Evolutionary conservation across 37 sponge, comb jelly and placozoan genomes (phyloP), one percentile per base, ranked within the genome.

Genomic region (Beroe forskalii): DNA sequence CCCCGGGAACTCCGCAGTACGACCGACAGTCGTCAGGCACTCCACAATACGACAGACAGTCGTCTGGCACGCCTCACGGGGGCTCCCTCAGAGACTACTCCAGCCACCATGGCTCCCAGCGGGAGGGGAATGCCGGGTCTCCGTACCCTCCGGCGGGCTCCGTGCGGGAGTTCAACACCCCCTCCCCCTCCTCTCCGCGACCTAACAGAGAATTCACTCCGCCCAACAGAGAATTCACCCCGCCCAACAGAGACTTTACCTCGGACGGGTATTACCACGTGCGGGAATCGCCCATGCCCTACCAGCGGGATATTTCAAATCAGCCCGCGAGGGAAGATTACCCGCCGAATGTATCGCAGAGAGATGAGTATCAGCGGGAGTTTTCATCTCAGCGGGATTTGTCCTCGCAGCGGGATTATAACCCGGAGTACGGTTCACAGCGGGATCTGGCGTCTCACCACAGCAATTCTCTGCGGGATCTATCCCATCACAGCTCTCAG

Each of bases 11-110:
- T 48, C 55, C 55, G 55, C 55, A 48, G 6, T 48, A 48, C 55
- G 55, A 48, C 55, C 6, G 55, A 48, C 55, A 48, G 12, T 48
- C 55, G 55, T 48, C 55, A 6, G 55, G 55, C 55, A 48, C 55
- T 48, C 55, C 55, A 12, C 55, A 48, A 17, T 48, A 48, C 55
- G 55, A 48, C 55, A 48, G 55, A 48, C 55, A 48, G 12, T 48
- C 55, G 12, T 48, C 55, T 12, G 6, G 12, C 12, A 12, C 38
- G 19, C 28, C 33, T 32, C 72, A 1, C 14, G 37, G 32, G 37
- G 72, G 72, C 20, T 69, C 72, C 12, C 72, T 35, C 35, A 27
- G 72, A 36, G 72, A 69, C 72, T 69, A 3, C 38, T 17, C 33
- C 9, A 63, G 66, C 17, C 72, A 31, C 35, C 72, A 69, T 37